Evolutionary conservation across 2,113 vertebrate species (phyloP).

Genomic region (Poeciliopsis turrubarensis): DNA sequence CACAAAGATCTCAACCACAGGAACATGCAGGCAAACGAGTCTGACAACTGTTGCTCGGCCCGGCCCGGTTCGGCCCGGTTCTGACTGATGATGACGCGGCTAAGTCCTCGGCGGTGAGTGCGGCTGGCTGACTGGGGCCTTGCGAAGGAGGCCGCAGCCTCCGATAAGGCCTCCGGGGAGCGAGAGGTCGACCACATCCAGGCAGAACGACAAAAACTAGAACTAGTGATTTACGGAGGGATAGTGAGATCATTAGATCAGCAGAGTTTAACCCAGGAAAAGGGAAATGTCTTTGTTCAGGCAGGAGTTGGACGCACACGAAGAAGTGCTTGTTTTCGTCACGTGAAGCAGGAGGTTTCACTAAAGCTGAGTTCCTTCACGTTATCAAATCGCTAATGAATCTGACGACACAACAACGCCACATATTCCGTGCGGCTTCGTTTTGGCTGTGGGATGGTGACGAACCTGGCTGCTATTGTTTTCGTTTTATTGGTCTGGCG

Average conservation of each 20-base stretch:
- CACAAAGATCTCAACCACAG: slow-evolving; percentile 47
- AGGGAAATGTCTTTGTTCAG: neutral
- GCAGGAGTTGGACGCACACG: slow-evolving; percentile 2
- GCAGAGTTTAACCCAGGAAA: neutral
- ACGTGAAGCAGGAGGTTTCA: neutral
- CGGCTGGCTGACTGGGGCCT: slow-evolving; percentile 40
- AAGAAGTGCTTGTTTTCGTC: neutral
- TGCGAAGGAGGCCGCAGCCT: slow-evolving; percentile 1
- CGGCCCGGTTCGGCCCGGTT: slow-evolving; percentile 1
- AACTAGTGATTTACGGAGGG: neutral
- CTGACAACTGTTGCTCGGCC: slow-evolving; percentile 38
- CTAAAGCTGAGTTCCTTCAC: neutral
- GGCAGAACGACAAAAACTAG: neutral
- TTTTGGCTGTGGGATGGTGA: no score
- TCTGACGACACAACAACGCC: no score
- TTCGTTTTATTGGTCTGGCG: neutral
- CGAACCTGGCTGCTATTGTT: neutral
- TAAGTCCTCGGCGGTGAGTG: slow-evolving; percentile 19
- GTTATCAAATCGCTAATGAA: neutral
- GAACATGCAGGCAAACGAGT: slow-evolving; percentile 37
- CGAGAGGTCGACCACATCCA: neutral
- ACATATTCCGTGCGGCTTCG: no score
- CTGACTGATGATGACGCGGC: slow-evolving; percentile 13
- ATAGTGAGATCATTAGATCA: slow-evolving; percentile 19
- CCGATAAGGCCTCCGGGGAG: slow-evolving; percentile 23